Conservation (phyloP, 1,140 invertebrate genomes). For the Drosophila parabipectinata region DNA sequence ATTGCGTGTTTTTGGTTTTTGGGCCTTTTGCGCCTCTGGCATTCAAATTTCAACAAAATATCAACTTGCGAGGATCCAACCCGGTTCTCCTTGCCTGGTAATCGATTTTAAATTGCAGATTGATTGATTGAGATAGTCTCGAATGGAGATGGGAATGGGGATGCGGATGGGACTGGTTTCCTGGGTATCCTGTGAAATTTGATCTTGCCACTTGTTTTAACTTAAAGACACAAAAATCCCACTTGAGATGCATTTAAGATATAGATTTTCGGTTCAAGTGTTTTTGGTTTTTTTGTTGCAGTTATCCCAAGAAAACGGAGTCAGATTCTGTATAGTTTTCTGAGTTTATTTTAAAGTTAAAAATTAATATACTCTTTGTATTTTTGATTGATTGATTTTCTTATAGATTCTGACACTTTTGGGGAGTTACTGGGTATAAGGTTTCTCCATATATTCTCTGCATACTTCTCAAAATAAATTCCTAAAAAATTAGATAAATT, state of each 20-base stretch:
- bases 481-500: too few relatives aligned
- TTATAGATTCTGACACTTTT: too few relatives aligned
- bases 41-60: constrained; percentile 64
- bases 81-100: constrained; percentile 22
- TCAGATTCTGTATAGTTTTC: too few relatives aligned
- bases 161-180: constrained; percentile 10
- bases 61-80: constrained; percentile 42
- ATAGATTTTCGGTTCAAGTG: constrained; percentile 14
- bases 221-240: neutral
- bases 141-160: too few relatives aligned
- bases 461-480: too few relatives aligned
- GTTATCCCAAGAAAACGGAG: constrained; percentile 16
- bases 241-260: constrained; percentile 37
- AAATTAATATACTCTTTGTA: too few relatives aligned
- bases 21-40: constrained; percentile 30
- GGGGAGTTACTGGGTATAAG: too few relatives aligned
- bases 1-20: constrained; percentile 10
- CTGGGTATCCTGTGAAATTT: constrained; percentile 17
- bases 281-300: too few relatives aligned
- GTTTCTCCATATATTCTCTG: too few relatives aligned
- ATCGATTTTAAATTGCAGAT: constrained; percentile 73
- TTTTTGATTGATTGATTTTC: too few relatives aligned
- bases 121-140: constrained; percentile 59
- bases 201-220: constrained; percentile 31
- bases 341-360: too few relatives aligned